Conservation (phyloP, 2,113 vertebrate genomes). For the Rhinopithecus roxellana region DNA sequence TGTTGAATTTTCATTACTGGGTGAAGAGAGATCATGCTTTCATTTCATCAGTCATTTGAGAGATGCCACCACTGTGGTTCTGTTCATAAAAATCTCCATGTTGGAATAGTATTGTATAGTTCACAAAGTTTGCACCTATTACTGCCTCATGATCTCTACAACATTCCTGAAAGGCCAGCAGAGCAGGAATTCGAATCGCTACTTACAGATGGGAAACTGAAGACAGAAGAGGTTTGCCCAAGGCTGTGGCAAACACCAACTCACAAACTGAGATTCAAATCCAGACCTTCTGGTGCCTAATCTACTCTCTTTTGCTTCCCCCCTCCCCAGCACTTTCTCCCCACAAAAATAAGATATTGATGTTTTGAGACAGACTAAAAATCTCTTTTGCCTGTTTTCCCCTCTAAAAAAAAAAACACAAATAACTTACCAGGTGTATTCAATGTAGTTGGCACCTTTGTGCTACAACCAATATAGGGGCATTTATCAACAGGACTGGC, state of each 20-base stretch:
- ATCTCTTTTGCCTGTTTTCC: neutral
- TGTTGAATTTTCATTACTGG: neutral
- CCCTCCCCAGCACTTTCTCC: neutral
- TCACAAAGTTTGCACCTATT: neutral
- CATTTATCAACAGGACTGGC: neutral
- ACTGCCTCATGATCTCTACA: neutral
- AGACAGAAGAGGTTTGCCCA: neutral
- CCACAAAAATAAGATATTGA: neutral
- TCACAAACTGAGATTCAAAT: neutral
- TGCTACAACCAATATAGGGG: neutral
- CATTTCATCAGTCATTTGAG: neutral
- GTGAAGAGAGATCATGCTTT: neutral
- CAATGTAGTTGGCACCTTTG: neutral
- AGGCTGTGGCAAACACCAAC: neutral
- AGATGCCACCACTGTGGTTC: neutral
- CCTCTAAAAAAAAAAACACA: conserved; percentile 13
- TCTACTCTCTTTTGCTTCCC: neutral
- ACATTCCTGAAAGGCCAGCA: neutral
- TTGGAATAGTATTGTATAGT: neutral
- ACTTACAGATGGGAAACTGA: neutral
- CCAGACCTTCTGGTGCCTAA: neutral
- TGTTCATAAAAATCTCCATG: neutral
- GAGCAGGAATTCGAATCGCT: neutral
- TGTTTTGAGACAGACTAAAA: neutral
- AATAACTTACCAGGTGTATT: neutral